phyloP scores from a whole-genome alignment of 2,113 vertebrate genomes.

The Scomber scombrus region DNA sequence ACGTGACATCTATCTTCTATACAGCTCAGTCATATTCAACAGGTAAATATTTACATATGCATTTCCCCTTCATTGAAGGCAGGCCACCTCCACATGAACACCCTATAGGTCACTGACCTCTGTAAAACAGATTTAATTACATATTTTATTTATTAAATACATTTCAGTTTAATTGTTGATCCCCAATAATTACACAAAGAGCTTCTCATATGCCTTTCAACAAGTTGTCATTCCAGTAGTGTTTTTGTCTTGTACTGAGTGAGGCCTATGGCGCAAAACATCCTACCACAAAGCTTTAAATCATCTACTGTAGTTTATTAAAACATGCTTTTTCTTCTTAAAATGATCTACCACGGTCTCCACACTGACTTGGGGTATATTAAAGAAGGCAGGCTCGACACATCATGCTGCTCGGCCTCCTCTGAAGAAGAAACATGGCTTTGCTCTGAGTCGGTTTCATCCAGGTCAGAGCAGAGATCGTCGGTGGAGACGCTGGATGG shows the following conservation, averaged over 20 bases:
- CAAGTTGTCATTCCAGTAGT: conserved; percentile 20
- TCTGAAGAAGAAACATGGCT: conserved; percentile 81
- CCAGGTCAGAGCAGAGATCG: conserved; percentile 90
- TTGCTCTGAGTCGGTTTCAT: conserved; percentile 88
- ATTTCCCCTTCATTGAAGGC: conserved; percentile 80
- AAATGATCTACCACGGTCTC: conserved; percentile 92
- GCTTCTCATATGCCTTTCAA: conserved; percentile 57
- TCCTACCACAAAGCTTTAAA: conserved; percentile 36
- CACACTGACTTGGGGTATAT: conserved; percentile 86
- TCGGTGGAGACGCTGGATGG: conserved; percentile 81
- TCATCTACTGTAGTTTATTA: background rate
- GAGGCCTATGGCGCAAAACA: conserved; percentile 34
- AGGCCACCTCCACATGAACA: conserved; percentile 39
- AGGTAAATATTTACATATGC: conserved; percentile 75
- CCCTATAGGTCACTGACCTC: conserved; percentile 33
- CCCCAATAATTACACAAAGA: conserved; percentile 54
- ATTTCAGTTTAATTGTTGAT: conserved; percentile 42
- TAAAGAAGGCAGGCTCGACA: conserved; percentile 61
- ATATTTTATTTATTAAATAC: conserved; percentile 65
- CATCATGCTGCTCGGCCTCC: conserved; percentile 76
- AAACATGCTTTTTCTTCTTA: background rate
- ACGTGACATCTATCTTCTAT: conserved; percentile 49
- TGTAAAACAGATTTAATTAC: conserved; percentile 47
- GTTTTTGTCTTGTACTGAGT: conserved; percentile 4
- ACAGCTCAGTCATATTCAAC: conserved; percentile 74